Conservation (phyloP, 2,888 invertebrate species). For the Nipponacmea schrenckii region DNA sequence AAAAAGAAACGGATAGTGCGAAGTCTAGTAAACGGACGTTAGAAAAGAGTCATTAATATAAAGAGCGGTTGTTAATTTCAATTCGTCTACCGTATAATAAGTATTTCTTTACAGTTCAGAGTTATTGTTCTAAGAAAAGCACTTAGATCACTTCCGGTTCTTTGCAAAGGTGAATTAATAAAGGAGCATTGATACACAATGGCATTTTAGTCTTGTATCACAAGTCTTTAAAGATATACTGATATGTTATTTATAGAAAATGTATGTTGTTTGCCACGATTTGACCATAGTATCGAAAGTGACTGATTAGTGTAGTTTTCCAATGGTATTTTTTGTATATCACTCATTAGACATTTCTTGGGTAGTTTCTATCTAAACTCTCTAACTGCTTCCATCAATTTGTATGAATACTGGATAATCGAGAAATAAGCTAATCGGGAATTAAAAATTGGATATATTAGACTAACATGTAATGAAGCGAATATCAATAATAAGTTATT, state of each 20-base stretch:
- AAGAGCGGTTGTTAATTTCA: constrained; percentile 5
- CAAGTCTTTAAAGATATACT: no score
- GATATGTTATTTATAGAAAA: no score
- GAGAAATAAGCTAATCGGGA: not conserved
- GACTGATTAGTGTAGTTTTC: no score
- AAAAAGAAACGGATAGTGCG: not conserved
- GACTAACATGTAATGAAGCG: constrained; percentile 3
- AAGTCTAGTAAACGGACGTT: constrained; percentile 4
- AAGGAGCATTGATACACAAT: constrained; percentile 5
- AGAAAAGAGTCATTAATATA: constrained; percentile 7
- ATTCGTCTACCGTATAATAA: constrained; percentile 4
- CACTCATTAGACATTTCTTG: no score
- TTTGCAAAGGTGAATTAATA: constrained; percentile 2
- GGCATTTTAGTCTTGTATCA: not conserved
- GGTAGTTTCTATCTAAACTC: no score
- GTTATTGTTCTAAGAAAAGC: constrained; percentile 8
- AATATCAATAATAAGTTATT: constrained; percentile 1
- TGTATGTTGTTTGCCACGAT: no score
- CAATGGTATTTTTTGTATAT: no score
- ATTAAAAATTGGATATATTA: not conserved
- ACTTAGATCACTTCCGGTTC: constrained; percentile 7
- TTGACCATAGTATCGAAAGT: no score
- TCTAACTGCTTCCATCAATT: no score
- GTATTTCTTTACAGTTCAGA: constrained; percentile 7
- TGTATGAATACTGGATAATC: not conserved